Conservation (phyloP, 2,888 invertebrate species). For the Parnassius mnemosyne region DNA sequence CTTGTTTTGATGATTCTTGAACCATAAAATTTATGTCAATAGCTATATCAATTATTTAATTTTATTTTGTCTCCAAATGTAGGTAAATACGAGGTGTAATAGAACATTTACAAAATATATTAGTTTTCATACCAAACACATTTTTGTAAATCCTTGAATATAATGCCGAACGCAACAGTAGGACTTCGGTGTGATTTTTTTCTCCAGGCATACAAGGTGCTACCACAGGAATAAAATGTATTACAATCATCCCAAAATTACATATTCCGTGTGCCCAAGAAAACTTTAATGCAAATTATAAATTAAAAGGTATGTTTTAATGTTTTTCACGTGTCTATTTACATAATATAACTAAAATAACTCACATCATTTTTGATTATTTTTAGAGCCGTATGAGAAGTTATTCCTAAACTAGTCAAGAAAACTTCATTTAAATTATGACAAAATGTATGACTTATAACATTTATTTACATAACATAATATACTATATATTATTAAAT, state of each 20-base stretch:
- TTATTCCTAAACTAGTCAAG: conserved; percentile 40
- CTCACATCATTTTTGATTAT: conserved; percentile 49
- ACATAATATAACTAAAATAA: conserved; percentile 5
- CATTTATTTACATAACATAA: too few relatives aligned
- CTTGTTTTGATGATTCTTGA: too few relatives aligned
- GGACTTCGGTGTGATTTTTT: conserved; percentile 28
- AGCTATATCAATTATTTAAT: too few relatives aligned
- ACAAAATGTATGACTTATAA: neutral
- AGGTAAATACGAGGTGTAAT: too few relatives aligned
- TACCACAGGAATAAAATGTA: neutral
- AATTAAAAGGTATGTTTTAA: neutral
- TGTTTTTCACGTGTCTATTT: neutral
- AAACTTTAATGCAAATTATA: conserved; percentile 4
- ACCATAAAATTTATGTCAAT: too few relatives aligned
- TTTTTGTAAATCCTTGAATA: conserved; percentile 27
- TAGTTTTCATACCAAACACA: too few relatives aligned
- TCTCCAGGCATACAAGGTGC: conserved; percentile 19
- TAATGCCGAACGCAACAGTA: conserved; percentile 26
- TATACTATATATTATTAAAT: too few relatives aligned
- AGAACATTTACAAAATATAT: too few relatives aligned
- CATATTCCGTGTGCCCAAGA: neutral
- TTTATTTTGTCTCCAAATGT: too few relatives aligned
- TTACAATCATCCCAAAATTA: neutral
- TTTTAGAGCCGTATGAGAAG: conserved; percentile 42
- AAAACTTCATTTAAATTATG: conserved; percentile 35